phyloP scores from a whole-genome alignment of 2,797 vertebrate genomes.

The Helicolenus hilgendorfi region DNA sequence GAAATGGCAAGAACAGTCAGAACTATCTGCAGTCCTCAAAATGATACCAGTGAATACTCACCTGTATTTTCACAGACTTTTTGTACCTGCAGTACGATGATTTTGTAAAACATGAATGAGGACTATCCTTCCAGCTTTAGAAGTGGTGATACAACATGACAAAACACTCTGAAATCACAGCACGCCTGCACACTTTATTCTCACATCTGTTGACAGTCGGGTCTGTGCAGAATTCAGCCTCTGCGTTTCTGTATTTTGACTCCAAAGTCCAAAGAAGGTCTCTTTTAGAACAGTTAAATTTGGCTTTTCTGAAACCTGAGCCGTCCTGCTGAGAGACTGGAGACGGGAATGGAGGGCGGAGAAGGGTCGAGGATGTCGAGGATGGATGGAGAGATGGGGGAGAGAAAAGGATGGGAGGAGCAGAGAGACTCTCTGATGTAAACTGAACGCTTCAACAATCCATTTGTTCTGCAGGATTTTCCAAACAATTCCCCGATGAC shows the following conservation, averaged over 20 bases:
- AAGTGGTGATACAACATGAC: not conserved
- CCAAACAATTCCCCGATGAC: slow-evolving; percentile 34
- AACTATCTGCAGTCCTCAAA: not conserved
- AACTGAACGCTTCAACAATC: slow-evolving; percentile 5
- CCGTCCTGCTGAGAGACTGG: not conserved
- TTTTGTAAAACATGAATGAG: not conserved
- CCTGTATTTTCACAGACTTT: not conserved
- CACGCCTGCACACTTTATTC: not conserved
- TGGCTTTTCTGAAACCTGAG: slow-evolving; percentile 24
- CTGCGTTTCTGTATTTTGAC: not conserved
- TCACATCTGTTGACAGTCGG: not conserved
- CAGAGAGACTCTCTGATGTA: slow-evolving; percentile 14
- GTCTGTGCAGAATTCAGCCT: not conserved
- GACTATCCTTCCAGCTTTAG: not conserved
- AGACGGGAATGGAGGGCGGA: not conserved
- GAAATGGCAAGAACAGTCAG: not conserved
- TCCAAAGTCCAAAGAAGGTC: slow-evolving; percentile 1
- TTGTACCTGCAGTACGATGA: not conserved
- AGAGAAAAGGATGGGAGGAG: not conserved
- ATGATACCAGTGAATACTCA: not conserved
- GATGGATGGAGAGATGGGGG: slow-evolving; percentile 1
- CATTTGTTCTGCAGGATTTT: slow-evolving; percentile 48
- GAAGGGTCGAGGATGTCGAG: slow-evolving; percentile 5
- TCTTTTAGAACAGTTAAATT: not conserved
- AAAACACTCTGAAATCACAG: not conserved